A percentile compares a stretch with the other conserved stretches of the same genome.
These are phyloP conservation scores for Trididemnum nubilum DNA, from an alignment of 23 tunicate species.

Conservation along the genomic window DNA sequence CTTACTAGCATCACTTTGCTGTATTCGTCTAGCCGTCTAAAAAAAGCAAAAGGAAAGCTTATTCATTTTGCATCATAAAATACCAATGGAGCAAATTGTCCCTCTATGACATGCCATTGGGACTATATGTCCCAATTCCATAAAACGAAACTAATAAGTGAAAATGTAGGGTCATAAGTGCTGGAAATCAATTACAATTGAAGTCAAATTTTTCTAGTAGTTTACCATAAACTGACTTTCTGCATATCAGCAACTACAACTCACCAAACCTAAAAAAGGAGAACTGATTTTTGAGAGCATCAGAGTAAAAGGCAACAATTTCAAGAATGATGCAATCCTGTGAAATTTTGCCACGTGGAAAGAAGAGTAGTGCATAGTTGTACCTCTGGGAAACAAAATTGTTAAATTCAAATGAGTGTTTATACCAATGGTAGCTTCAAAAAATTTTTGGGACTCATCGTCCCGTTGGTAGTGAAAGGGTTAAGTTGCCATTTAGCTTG, in stretches of 20 bases:
- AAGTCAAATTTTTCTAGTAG: neutral
- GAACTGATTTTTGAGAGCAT: neutral
- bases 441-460: slow-evolving; percentile 24
- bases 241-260: slow-evolving; percentile 14
- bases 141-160: slow-evolving; percentile 8
- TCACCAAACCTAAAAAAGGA: slow-evolving; percentile 6
- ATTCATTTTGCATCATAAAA: slow-evolving; percentile 23
- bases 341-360: slow-evolving; percentile 18
- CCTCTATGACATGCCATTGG: slow-evolving; percentile 20
- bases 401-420: slow-evolving; percentile 4
- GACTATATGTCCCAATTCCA: slow-evolving; percentile 20
- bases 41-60: slow-evolving; percentile 4
- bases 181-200: slow-evolving; percentile 22
- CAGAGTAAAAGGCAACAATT: slow-evolving; percentile 2
- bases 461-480: slow-evolving; percentile 32
- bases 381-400: slow-evolving; percentile 23
- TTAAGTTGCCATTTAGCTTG: neutral
- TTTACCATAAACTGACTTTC: slow-evolving; percentile 6
- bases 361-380: slow-evolving; percentile 22
- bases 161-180: slow-evolving; percentile 1
- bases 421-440: slow-evolving; percentile 23
- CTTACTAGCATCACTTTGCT: too few species aligned
- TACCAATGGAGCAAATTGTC: slow-evolving; percentile 21
- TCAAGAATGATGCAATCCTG: slow-evolving; percentile 17
- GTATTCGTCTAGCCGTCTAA: slow-evolving; percentile 22